Percentiles rank a stretch among this genome's conserved stretches.
Evolutionary conservation across 2,797 vertebrate genomes (phyloP).

Genomic region (Dryobates pubescens): DNA sequence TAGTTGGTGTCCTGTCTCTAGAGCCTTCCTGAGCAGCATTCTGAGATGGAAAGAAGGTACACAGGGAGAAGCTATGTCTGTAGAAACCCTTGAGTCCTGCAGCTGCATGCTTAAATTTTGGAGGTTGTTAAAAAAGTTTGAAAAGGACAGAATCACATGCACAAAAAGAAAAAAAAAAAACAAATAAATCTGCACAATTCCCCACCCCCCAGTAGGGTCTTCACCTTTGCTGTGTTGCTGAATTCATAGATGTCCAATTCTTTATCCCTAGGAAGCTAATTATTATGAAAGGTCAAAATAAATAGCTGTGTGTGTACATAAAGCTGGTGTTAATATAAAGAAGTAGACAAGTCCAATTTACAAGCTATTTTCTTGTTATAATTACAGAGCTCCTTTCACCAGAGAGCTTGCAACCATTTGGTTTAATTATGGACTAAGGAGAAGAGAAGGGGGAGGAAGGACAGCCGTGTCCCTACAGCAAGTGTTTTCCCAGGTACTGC

Average conservation of each 20-base stretch:
- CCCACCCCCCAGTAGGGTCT: constrained; percentile 13
- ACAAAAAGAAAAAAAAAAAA: background rate
- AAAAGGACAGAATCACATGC: background rate
- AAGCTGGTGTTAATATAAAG: constrained; percentile 53
- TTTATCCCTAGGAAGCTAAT: constrained; percentile 66
- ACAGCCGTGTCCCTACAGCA: background rate
- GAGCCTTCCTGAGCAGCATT: background rate
- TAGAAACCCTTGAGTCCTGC: background rate
- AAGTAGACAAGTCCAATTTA: constrained; percentile 65
- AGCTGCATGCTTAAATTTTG: background rate
- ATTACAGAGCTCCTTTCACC: constrained; percentile 41
- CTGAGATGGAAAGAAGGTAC: background rate
- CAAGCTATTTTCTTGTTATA: constrained; percentile 64
- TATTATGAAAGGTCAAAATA: constrained; percentile 72
- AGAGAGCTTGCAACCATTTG: constrained; percentile 33
- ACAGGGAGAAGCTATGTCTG: background rate
- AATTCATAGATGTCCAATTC: constrained; percentile 58
- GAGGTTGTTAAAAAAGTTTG: background rate
- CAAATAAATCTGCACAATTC: constrained; percentile 34
- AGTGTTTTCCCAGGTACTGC: background rate
- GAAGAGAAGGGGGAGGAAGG: constrained; percentile 20
- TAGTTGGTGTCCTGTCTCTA: background rate
- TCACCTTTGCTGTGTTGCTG: constrained; percentile 53
- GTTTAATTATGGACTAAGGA: constrained; percentile 47
- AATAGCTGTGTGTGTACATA: constrained; percentile 44